A percentile compares a stretch with the other conserved stretches of the same genome.
Evolutionary conservation across 1,140 invertebrate genomes (phyloP).

Genomic region (Saccostrea glomerata): DNA sequence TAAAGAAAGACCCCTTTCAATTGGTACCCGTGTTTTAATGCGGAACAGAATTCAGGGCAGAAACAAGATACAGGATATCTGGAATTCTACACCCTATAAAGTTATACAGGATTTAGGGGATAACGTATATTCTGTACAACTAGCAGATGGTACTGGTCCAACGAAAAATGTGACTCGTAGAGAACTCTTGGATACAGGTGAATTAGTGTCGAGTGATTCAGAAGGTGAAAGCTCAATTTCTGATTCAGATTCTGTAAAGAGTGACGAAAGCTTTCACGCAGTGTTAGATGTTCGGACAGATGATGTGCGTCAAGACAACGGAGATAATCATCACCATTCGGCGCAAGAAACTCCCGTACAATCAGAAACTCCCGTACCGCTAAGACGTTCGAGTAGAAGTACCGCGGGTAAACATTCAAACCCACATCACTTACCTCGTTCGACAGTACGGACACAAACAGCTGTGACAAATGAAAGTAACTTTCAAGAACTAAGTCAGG

Average conservation of each 20-base stretch:
- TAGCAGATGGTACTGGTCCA: not conserved
- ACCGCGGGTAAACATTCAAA: slow-evolving; percentile 44
- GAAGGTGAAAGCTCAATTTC: not conserved
- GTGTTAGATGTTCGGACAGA: too few species aligned
- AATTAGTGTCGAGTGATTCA: not conserved
- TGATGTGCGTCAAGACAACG: too few species aligned
- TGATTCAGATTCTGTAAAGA: too few species aligned
- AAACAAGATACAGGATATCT: slow-evolving; percentile 13
- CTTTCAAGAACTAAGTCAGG: slow-evolving; percentile 29
- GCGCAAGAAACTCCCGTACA: too few species aligned
- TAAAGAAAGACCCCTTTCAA: not conserved
- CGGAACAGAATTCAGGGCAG: not conserved
- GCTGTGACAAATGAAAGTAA: not conserved
- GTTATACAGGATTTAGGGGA: not conserved
- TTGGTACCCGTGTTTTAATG: slow-evolving; percentile 34
- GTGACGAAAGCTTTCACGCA: too few species aligned
- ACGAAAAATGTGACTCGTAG: not conserved
- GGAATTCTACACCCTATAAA: slow-evolving; percentile 25
- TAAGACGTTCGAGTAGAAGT: not conserved
- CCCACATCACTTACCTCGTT: slow-evolving; percentile 3
- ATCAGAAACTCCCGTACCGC: too few species aligned
- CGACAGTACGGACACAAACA: not conserved
- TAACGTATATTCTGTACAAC: not conserved
- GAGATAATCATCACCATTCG: too few species aligned
- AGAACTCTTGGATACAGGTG: not conserved